Evolutionary conservation across 1,140 invertebrate genomes (phyloP).

Genomic region (Kradibia gibbosae): DNA sequence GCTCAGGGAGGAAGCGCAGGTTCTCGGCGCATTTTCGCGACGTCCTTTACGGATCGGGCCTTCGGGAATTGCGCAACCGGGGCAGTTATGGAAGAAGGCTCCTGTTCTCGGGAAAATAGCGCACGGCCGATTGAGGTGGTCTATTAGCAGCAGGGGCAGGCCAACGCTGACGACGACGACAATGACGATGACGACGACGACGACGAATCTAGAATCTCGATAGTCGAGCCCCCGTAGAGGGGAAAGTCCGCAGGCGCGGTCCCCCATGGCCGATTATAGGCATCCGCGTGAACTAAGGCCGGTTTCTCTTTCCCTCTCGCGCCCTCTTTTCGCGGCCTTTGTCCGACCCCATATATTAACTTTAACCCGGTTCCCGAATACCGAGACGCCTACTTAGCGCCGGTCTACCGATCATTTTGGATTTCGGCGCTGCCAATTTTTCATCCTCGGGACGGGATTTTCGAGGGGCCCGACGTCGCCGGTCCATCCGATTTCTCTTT

Average conservation of each 20-base stretch:
- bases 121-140: background rate
- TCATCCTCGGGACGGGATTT: background rate
- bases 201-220: background rate
- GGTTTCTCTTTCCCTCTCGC: conserved; percentile 46
- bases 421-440: background rate
- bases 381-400: no score
- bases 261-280: conserved; percentile 68
- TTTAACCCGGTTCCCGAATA: background rate
- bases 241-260: conserved; percentile 66
- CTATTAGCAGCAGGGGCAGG: no score
- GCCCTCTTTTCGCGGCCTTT: background rate
- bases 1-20: no score
- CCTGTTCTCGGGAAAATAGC: background rate
- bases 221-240: background rate
- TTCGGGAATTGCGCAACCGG: background rate
- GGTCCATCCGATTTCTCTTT: background rate
- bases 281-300: conserved; percentile 54
- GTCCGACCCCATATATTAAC: background rate
- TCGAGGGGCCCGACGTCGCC: background rate
- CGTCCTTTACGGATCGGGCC: no score
- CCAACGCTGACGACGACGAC: background rate
- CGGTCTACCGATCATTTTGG: no score
- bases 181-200: background rate
- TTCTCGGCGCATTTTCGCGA: no score
- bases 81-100: background rate